Evolutionary conservation across 2,797 vertebrate species (phyloP).

Genomic region (Antennarius maculatus): DNA sequence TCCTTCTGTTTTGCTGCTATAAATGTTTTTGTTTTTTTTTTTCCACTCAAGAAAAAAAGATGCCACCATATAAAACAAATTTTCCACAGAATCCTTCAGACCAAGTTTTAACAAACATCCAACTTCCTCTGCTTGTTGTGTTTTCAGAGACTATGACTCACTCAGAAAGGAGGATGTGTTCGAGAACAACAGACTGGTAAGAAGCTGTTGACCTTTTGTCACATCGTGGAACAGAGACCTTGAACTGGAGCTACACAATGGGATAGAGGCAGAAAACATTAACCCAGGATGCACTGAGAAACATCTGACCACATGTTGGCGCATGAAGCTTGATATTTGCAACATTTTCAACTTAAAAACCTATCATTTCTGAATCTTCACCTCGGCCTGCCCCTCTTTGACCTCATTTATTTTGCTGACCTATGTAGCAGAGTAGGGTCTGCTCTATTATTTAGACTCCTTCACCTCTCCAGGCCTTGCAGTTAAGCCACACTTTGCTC

Average conservation of each 20-base stretch:
- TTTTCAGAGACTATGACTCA: conserved; percentile 88
- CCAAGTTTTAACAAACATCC: background rate
- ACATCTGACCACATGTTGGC: conserved; percentile 11
- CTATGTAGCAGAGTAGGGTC: conserved; percentile 35
- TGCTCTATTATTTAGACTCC: conserved; percentile 57
- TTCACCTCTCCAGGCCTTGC: conserved; percentile 41
- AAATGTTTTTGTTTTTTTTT: too few relatives aligned
- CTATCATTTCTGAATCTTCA: conserved; percentile 2
- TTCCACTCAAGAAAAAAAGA: background rate
- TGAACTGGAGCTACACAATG: conserved; percentile 3
- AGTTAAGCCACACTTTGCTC: conserved; percentile 29
- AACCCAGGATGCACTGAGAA: background rate
- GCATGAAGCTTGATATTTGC: conserved; percentile 9
- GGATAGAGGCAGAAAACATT: conserved; percentile 29
- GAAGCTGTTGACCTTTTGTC: conserved; percentile 48
- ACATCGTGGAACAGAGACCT: conserved; percentile 1
- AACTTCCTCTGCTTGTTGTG: conserved; percentile 16
- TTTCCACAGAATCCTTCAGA: too few relatives aligned
- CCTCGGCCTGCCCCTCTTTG: conserved; percentile 30
- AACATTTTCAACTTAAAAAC: too few relatives aligned
- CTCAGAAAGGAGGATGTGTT: conserved; percentile 94
- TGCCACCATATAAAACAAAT: too few relatives aligned
- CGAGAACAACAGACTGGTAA: conserved; percentile 96
- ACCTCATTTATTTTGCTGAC: conserved; percentile 60
- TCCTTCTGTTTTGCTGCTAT: background rate